A percentile compares a stretch with the other conserved stretches of the same genome.
Conservation (phyloP, 2,113 vertebrate species). For the Burhinus oedicnemus region DNA sequence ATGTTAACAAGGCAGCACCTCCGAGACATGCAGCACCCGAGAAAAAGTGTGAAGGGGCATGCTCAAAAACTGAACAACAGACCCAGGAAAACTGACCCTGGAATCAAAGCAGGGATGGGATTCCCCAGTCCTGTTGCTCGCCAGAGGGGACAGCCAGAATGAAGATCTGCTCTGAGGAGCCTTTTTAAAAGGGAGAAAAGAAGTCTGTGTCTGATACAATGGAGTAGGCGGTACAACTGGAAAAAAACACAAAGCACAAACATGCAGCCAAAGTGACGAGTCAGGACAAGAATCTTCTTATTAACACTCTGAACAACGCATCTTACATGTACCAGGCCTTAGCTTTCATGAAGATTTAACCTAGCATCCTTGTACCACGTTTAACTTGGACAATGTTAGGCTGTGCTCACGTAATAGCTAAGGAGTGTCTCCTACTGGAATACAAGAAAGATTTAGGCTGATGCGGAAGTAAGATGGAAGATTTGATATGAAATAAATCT, state of each 20-base stretch:
- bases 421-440: not conserved
- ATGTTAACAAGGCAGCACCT: not conserved
- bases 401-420: not conserved
- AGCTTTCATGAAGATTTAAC: not conserved
- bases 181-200: not conserved
- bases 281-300: not conserved
- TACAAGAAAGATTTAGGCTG: not conserved
- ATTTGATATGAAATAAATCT: conserved; percentile 17
- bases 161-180: not conserved
- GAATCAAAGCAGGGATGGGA: not conserved
- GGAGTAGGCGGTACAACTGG: not conserved
- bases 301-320: not conserved
- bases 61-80: not conserved
- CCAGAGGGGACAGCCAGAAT: not conserved
- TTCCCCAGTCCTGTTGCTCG: not conserved
- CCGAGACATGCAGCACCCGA: not conserved
- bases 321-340: not conserved
- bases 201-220: not conserved
- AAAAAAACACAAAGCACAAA: not conserved
- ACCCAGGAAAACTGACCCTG: not conserved
- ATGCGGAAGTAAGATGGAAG: conserved; percentile 39
- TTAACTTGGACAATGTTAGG: not conserved
- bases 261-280: not conserved
- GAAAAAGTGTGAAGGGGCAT: not conserved
- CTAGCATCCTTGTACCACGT: not conserved